Conservation (phyloP, 1,140 invertebrate genomes). For the Drosophila bocqueti region DNA sequence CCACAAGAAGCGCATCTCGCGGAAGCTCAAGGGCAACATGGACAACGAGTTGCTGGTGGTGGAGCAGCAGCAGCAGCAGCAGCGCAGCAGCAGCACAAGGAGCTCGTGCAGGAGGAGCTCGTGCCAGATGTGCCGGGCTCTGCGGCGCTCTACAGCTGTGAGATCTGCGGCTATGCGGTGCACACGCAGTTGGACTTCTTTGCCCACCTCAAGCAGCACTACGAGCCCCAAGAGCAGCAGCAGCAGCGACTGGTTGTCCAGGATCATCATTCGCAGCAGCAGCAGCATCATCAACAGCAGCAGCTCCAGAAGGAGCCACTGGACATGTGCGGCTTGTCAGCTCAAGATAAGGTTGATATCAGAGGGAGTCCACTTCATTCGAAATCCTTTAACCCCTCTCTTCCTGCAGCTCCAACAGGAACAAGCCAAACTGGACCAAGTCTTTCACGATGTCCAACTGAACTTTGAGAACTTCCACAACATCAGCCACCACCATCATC, state of each 20-base stretch:
- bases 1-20: constrained; percentile 87
- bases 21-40: constrained; percentile 86
- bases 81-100: constrained; percentile 16
- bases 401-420: constrained; percentile 68
- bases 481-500: constrained; percentile 45
- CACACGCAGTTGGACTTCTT: constrained; percentile 90
- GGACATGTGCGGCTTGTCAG: constrained; percentile 63
- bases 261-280: constrained; percentile 20
- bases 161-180: constrained; percentile 88
- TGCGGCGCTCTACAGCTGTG: constrained; percentile 87
- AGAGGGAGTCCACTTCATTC: no score
- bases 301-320: constrained; percentile 64
- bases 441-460: constrained; percentile 76
- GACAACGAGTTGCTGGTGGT: constrained; percentile 38
- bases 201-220: constrained; percentile 91
- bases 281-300: constrained; percentile 34
- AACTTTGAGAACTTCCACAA: constrained; percentile 79
- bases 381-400: no score
- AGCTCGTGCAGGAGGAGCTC: constrained; percentile 34
- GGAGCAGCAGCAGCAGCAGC: constrained; percentile 39
- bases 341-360: constrained; percentile 53
- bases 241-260: constrained; percentile 57
- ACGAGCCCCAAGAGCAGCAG: constrained; percentile 86
- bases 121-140: constrained; percentile 8
- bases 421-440: constrained; percentile 81